These are phyloP conservation scores for Tyrannus savana DNA, from an alignment of 2,113 vertebrate genomes.

Conservation along the genomic window DNA sequence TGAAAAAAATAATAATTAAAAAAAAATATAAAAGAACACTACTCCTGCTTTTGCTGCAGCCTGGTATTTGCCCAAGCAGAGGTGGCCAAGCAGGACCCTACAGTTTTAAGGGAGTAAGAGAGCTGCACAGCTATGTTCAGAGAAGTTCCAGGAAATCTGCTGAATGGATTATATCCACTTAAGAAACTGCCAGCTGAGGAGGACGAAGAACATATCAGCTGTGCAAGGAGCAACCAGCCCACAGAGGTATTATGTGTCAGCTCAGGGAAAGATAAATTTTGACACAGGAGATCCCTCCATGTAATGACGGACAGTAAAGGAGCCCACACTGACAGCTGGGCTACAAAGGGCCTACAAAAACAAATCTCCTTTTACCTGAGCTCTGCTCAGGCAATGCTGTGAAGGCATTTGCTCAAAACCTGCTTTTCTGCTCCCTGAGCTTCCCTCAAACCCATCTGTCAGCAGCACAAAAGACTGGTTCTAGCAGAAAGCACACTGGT, in stretches of 20 bases:
- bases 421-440: neutral
- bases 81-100: neutral
- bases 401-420: neutral
- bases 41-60: neutral
- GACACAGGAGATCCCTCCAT: neutral
- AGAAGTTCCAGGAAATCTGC: constrained; percentile 39
- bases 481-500: neutral
- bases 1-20: neutral
- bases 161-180: constrained; percentile 26
- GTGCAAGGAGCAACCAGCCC: neutral
- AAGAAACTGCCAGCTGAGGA: neutral
- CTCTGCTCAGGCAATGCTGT: neutral
- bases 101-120: neutral
- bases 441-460: neutral
- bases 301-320: neutral
- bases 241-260: constrained; percentile 8
- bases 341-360: neutral
- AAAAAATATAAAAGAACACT: neutral
- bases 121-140: neutral
- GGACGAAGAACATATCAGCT: neutral
- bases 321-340: neutral
- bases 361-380: neutral
- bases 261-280: constrained; percentile 6
- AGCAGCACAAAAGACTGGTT: neutral
- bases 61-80: neutral